Base-by-base conservation (phyloP, 2,797 vertebrate genomes). In the Meda fulgida region DNA sequence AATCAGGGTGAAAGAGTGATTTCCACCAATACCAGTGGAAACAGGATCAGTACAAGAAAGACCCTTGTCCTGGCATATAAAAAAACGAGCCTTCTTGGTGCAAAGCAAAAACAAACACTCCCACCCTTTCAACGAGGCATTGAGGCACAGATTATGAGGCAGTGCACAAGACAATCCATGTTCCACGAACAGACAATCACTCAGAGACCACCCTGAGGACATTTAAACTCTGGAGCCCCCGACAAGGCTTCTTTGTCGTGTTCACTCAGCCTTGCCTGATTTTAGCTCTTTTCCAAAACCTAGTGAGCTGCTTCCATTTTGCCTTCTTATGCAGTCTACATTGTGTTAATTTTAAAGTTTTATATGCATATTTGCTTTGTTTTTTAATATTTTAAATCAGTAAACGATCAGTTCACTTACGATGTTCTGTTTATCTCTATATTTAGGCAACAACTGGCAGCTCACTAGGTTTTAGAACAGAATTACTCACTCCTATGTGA, bases 31-130 rank as follows among this genome's bases (percentile, higher is more conserved):
- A 72, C n/a, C 58, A 48, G 63, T 76, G 80, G 78, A 87, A 88
- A 85, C 43, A 46, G 72, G 84, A 85, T 85, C 80, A 87, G 83
- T 63, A 80, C 51, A 76, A 65, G 51, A 84, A 86, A 75, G 75
- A 75, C 46, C 75, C 80, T 83, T 85, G 79, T 85, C 63, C 81
- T 83, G 66, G 18, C 51, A 81, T 38, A 34, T 48, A 48, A 85
- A 48, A 85, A 83, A 80, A 55, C 13, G 46, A 81, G 83, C 69
- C 82, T 76, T 83, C 60, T 81, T 51, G 21, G 55, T 2, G 23
- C 13, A 72, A 55, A 29, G 77, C 40, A 26, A 80, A 86, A 72
- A 66, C 78, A 87, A 88, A 87, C 81, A 88, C 78, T 78, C 69
- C 78, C 43, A 80, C 18, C 43, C 67, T 73, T 87, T 66, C 77